Conservation (phyloP, 2,797 vertebrate species). For the Danio albolineatus region DNA sequence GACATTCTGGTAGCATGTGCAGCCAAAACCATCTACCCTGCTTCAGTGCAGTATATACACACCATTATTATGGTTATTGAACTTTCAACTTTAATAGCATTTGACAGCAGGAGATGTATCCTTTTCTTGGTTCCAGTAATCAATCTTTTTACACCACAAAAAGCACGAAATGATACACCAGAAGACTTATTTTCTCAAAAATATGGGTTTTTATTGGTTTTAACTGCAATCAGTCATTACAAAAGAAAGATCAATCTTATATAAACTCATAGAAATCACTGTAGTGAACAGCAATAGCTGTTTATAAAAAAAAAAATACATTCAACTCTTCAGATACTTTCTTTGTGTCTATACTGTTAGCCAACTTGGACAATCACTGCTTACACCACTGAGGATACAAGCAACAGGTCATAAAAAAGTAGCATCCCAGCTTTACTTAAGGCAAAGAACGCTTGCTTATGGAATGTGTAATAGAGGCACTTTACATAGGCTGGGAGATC, state of each 20-base stretch:
- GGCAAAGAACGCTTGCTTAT: conserved; percentile 82
- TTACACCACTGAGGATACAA: conserved; percentile 81
- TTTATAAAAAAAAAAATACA: conserved; percentile 90
- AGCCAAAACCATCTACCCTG: conserved; percentile 8
- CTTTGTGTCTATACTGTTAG: conserved; percentile 91
- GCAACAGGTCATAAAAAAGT: conserved; percentile 80
- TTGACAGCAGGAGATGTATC: not conserved
- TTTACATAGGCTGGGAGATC: conserved; percentile 78
- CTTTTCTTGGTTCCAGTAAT: not conserved
- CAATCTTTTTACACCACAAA: not conserved
- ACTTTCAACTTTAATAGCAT: not conserved
- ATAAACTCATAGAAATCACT: conserved; percentile 96
- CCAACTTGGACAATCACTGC: conserved; percentile 67
- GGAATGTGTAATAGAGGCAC: conserved; percentile 97
- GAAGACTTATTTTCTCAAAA: conserved; percentile 74
- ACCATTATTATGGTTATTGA: conserved; percentile 27
- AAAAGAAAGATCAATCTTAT: conserved; percentile 89
- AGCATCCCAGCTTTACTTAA: conserved; percentile 77
- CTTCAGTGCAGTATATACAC: conserved; percentile 7
- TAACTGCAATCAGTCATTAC: conserved; percentile 99
- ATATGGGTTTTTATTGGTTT: conserved; percentile 97
- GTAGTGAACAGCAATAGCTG: conserved; percentile 90
- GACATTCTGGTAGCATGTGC: not conserved
- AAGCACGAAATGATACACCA: conserved; percentile 24
- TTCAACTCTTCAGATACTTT: conserved; percentile 91